Base-by-base conservation (phyloP, 2,888 invertebrate species). In the Catocala nupta region DNA sequence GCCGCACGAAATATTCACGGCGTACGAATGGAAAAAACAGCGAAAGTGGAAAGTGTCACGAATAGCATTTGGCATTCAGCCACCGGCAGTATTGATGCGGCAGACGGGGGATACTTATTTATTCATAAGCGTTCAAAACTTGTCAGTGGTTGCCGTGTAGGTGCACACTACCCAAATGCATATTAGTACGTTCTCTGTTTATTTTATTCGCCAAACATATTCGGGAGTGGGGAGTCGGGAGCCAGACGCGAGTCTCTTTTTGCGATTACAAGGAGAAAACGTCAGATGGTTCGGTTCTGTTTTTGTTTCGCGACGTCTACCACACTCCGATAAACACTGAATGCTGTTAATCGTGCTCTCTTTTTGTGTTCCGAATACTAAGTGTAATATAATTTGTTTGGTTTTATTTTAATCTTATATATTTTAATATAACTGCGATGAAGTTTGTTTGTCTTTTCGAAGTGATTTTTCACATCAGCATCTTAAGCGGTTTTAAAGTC, bases 81-180 rank as follows among this genome's bases (percentile, higher is more conserved):
- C 89, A 86, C 88, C 77, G 75, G 77, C 71, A 78, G 85, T 92
- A 93, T 92, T 90, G 93, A 92, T 90, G 92, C 87, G 85, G 88
- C 91, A 94, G 94, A 93, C 94, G 88, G 85, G 81, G 76, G 71
- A 78, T 79, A 65, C 82, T 94, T 85, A 93, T 81, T 94, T 93
- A 93, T 94, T 94, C 93, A 94, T 93, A 92, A 90, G 90, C 91
- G 85, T 90, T 92, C 90, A 89, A 92, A 92, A 90, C 89, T 89
- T 90, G 88, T 87, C 89, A 89, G 81, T 78, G 77, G 79, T 73
- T 78, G 76, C 80, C 72, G 66, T 71, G 68, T 66, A 63, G 59
- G 63, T 59, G 68, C 69, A 66, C 73, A 70, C 71, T 70, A 73
- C 63, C 57, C 47, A 65, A 77, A 79, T 76, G 78, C 77, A 81